These are phyloP conservation scores for Protophormia terraenovae DNA, from an alignment of 2,888 invertebrate genomes.

Conservation along the genomic window DNA sequence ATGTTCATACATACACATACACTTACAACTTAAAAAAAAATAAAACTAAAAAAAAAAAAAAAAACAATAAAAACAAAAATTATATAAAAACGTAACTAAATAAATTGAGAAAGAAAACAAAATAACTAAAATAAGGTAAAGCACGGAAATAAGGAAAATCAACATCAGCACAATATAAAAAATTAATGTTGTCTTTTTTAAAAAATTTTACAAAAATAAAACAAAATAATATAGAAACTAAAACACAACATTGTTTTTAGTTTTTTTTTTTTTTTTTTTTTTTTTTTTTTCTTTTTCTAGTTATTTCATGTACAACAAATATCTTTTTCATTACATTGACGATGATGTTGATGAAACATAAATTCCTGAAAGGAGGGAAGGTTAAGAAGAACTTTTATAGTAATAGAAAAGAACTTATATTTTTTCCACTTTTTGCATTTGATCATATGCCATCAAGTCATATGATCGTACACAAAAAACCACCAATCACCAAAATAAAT, in stretches of 20 bases:
- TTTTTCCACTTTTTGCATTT: no score
- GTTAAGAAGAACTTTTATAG: neutral
- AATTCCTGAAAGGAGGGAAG: neutral
- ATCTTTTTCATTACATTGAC: constrained; percentile 30
- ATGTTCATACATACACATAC: neutral
- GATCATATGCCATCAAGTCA: no score
- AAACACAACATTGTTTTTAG: constrained; percentile 1
- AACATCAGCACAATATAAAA: neutral
- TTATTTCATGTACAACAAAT: constrained; percentile 32
- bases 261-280: no score
- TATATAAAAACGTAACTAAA: neutral
- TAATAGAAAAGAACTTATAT: no score
- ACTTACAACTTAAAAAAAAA: neutral
- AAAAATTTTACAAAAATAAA: neutral
- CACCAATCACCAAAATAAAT: no score
- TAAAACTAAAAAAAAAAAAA: neutral
- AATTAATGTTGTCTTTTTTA: neutral
- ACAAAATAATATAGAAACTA: neutral
- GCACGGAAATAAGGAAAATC: neutral
- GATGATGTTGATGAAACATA: constrained; percentile 5
- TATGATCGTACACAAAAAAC: no score
- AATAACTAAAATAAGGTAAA: neutral
- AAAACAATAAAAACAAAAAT: neutral
- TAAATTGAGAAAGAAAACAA: neutral
- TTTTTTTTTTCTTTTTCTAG: no score